Evolutionary conservation across 2,113 vertebrate genomes (phyloP), one percentile per base, ranked within the genome.

Genomic region (Lamprologus callipterus): DNA sequence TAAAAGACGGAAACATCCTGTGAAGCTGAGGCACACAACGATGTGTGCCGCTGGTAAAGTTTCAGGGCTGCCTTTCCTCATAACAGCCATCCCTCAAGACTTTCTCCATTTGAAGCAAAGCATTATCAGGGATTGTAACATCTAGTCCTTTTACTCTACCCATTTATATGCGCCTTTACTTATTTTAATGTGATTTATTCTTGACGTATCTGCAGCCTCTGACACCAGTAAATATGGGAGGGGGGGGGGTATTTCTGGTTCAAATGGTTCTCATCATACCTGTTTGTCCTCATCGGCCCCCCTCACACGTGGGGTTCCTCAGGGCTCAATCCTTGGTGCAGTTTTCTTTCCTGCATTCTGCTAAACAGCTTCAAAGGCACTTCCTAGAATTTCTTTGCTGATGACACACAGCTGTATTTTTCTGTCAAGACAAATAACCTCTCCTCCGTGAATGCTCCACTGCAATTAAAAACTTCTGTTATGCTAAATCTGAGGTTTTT

Each of bases 11-110:
- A 57, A 57, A 57, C 54, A 57, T 23, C 54, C 54, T 57, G 54
- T 57, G 54, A 57, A 57, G 21, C 0, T 57, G 54, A 57, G 12
- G 54, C 0, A 26, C 21, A 26, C 7, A 26, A 0, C 4, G 7
- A 57, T 26, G 54, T 57, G 7, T 57, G 4, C 12, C 0, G 1
- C 12, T 57, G 54, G 54, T 14, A 14, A 57, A 26, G 23, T 26
- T 57, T 55, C 54, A 3, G 54, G 21, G 1, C 21, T 55, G 54
- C 54, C 7, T 55, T 55, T 57, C 23, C 23, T 57, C 54, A 26
- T 26, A 57, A 57, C 23, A 14, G 7, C 12, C 12, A 5, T 57
- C 54, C 54, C 54, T 57, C 23, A 1, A 57, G 54, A 26, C 23
- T 57, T 5, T 57, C 54, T 57, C 54, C 4, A 57, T 57, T 57